phyloP scores from a whole-genome alignment of 2,797 vertebrate genomes.

The Cuculus canorus region DNA sequence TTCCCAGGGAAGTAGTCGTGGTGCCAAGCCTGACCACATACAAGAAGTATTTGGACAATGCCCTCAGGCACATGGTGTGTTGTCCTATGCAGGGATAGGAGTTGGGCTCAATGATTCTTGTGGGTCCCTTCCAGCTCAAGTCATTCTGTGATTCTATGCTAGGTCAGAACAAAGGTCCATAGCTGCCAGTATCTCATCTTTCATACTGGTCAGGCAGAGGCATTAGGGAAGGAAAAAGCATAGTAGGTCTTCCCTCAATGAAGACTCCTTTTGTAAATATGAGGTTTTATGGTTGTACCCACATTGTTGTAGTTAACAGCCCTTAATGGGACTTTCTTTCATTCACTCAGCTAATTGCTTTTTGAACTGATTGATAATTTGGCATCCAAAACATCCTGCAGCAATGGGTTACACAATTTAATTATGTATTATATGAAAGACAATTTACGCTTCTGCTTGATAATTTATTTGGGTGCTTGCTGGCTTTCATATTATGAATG shows the following conservation, averaged over 20 bases:
- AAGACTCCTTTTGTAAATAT: neutral
- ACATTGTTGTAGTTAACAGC: neutral
- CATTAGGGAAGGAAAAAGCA: neutral
- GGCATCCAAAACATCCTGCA: constrained; percentile 35
- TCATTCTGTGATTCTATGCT: no score
- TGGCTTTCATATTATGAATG: neutral
- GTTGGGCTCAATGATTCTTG: no score
- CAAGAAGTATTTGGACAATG: no score
- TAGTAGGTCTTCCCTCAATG: neutral
- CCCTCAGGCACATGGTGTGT: no score
- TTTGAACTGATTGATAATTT: constrained; percentile 50
- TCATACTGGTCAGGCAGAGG: fast-evolving
- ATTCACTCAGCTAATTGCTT: constrained; percentile 12
- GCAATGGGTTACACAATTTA: constrained; percentile 49
- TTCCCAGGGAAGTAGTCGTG: no score
- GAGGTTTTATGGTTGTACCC: neutral
- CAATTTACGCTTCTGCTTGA: constrained; percentile 22
- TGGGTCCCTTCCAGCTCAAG: no score
- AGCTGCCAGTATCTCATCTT: neutral
- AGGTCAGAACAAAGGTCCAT: neutral
- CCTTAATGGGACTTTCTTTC: constrained; percentile 25
- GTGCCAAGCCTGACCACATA: no score
- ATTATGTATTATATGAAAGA: constrained; percentile 45
- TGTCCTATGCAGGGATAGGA: no score
- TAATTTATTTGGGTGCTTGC: constrained; percentile 4